Evolutionary conservation across 2,888 invertebrate species (phyloP), one percentile per base, ranked within the genome.

Genomic region (Epicampocera succincta): DNA sequence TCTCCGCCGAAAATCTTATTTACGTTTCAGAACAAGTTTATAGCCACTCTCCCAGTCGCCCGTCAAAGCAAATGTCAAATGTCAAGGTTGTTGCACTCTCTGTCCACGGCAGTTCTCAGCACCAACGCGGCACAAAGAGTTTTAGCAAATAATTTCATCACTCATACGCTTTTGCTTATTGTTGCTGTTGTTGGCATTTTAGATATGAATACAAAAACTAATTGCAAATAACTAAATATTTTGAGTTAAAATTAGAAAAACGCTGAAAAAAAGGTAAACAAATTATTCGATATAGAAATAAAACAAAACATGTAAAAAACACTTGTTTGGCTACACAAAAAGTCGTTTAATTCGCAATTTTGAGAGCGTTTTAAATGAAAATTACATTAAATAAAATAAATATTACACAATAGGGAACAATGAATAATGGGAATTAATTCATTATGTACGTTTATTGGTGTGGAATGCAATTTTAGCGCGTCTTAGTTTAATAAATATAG

Each of bases 171-270:
- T 40, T 19, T 17, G 66, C 25, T 68, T 19, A 29, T 33, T 33
- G 1, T 33, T 33, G 9, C 5, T 8, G 6, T 33, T 9, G 3
- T 9, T 21, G n/a, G n/a, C n/a, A 68, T 60, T 58, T 42, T 15
- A 19, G 29, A 48, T 29, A 2, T 25, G 21, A 46, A 60, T 13
- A 15, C 71, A 38, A 0, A 38, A 21, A 44, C 9, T 3, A 56
- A 19, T 65, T 73, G 54, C 63, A 44, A 46, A 72, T 56, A 56
- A 74, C 33, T 46, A 56, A 65, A 74, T 40, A 44, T 21, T 46
- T 56, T 63, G 13, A 42, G 17, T 52, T 61, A 17, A 54, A 63
- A 19, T 73, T 52, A 54, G 42, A 52, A 17, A 52, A 42, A 65
- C 46, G 15, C 12, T 25, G n/a, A 29, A 50, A n/a, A 42, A 44